Evolutionary conservation across 2,888 invertebrate species (phyloP), one percentile per base, ranked within the genome.

Genomic region (Cacoxenus indagator): DNA sequence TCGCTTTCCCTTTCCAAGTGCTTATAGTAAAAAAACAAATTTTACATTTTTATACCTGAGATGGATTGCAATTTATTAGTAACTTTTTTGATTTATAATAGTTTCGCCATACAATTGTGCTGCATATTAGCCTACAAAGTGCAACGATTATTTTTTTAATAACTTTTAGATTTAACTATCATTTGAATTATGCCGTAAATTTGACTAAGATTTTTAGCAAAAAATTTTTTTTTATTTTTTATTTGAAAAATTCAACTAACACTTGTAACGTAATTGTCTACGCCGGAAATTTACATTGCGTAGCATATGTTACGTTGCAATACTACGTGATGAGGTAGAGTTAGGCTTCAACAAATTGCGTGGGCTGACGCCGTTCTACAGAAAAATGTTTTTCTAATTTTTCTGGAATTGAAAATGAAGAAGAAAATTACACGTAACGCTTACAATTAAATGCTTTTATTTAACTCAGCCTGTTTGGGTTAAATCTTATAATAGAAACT

Each of bases 261-360:
- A 54, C 37, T 17, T 17, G 17, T 19, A 48, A 48, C 48, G 22
- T 48, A 48, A 24, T 6, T n/a, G 46, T 46, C 11, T 11, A 46
- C 9, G 46, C n/a, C 9, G 1, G 8, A 14, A 37, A 8, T 4
- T 37, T 37, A 14, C 37, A 17, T 46, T 46, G 1, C 46, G 11
- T 17, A 11, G 1, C 54, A 9, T 26, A 24, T 27, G 24, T 55
- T 29, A 29, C 57, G 17, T 29, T 29, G 14, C 29, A 27, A 6
- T 54, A 24, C 8, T 59, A 59, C 17, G 55, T 55, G 83, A 78
- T 87, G 87, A 87, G 87, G 87, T 87, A 88, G 85, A 78, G n/a
- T n/a, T n/a, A n/a, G n/a, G n/a, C n/a, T n/a, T n/a, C n/a, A 77
- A 70, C 75, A 84, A 86, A 84, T 86, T 84, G 29, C 27, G 9